Evolutionary conservation across 2,888 invertebrate genomes (phyloP).

Genomic region (Nomada fabriciana): DNA sequence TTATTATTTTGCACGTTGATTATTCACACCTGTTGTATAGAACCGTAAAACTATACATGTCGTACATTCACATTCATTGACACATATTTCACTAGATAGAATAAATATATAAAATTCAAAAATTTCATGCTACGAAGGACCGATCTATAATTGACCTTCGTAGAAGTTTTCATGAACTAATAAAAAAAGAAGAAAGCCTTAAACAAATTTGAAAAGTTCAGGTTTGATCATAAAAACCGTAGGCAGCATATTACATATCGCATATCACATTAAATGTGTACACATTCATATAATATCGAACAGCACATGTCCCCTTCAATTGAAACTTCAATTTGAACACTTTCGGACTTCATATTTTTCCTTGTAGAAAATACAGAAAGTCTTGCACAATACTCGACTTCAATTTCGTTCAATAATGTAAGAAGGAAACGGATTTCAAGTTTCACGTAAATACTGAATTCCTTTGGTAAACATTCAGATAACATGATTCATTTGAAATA

Average conservation of each 20-base stretch:
- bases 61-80: background rate
- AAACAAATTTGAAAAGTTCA: slow-evolving; percentile 32
- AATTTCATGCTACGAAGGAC: background rate
- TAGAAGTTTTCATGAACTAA: slow-evolving; percentile 34
- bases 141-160: slow-evolving; percentile 10
- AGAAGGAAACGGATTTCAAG: background rate
- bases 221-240: slow-evolving; percentile 21
- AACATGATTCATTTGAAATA: too few relatives aligned
- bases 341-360: background rate
- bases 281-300: slow-evolving; percentile 34
- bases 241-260: slow-evolving; percentile 60
- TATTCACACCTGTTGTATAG: background rate
- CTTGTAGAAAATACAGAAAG: too few relatives aligned
- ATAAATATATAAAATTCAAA: background rate
- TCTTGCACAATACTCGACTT: background rate
- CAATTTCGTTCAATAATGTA: background rate
- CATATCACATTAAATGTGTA: slow-evolving; percentile 63
- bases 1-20: background rate
- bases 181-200: slow-evolving; percentile 43
- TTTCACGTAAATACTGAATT: background rate
- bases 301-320: background rate
- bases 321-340: background rate
- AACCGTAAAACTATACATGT: slow-evolving; percentile 1
- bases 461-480: too few relatives aligned
- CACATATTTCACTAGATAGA: background rate